phyloP scores from a whole-genome alignment of 2,888 invertebrate genomes.

The Saturnia japonica region DNA sequence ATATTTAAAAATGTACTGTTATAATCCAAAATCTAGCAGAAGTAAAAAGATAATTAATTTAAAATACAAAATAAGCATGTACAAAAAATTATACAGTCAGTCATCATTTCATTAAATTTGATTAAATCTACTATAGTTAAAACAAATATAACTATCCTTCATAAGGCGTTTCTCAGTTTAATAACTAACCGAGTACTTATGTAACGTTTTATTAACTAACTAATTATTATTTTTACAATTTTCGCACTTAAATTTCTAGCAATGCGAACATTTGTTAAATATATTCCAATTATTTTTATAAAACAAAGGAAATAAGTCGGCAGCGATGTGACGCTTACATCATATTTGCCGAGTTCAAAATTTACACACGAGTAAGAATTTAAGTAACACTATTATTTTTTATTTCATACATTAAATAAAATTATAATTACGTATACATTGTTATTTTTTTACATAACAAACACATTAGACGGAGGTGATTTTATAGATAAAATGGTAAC shows the following conservation, averaged over 20 bases:
- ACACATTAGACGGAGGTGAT: constrained; percentile 19
- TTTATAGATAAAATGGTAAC: constrained; percentile 19
- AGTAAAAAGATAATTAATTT: neutral
- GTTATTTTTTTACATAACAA: constrained; percentile 20
- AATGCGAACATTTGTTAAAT: constrained; percentile 1
- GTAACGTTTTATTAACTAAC: neutral
- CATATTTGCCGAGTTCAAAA: constrained; percentile 14
- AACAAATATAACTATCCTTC: neutral
- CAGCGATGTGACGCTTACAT: constrained; percentile 7
- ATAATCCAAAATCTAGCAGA: neutral
- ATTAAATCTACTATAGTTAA: neutral
- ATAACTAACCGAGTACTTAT: neutral
- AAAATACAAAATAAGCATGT: neutral
- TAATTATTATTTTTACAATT: neutral
- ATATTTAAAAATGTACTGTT: neutral
- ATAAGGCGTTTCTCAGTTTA: constrained; percentile 6
- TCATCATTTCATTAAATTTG: neutral
- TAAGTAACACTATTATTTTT: constrained; percentile 16
- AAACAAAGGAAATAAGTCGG: constrained; percentile 9
- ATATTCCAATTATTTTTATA: constrained; percentile 4
- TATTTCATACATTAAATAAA: constrained; percentile 13
- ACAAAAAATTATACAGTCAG: neutral
- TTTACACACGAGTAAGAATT: constrained; percentile 14
- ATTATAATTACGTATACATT: constrained; percentile 24
- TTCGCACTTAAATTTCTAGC: neutral